Base-by-base conservation (phyloP, 1,140 invertebrate genomes). In the Heliconius himera region DNA sequence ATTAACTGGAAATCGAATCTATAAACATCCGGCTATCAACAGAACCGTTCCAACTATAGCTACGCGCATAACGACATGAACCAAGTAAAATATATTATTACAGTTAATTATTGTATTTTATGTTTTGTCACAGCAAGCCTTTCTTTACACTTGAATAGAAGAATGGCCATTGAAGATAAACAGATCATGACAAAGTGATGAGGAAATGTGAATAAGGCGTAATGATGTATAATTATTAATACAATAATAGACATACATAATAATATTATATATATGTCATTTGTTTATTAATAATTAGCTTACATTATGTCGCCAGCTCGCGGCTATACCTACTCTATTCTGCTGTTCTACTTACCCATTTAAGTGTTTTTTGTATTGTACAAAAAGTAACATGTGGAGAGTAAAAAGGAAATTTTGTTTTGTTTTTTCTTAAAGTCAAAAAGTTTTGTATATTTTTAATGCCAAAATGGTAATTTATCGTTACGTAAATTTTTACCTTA, bases 101-200 rank as follows among this genome's bases (percentile, higher is more conserved):
- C 8, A 51, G 2, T 51, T 66, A 66, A 66, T 66, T 13, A 66
- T 66, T 66, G 60, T 26, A 29, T 66, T 60, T 22, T 2, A 29
- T 29, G 8, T 66, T 66, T 66, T 66, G 60, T 66, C 60, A 29
- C 60, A 66, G 60, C 26, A 29, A 66, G 22, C 9, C 60, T 66
- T 60, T 60, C 54, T 60, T 66, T 16, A 29, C 26, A 26, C 22
- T 26, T 66, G 8, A 29, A 66, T 66, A 66, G 60, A 66, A 66
- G 60, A 66, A 66, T 66, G n/a, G 11, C 22, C 22, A 29, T 66
- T 66, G 60, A 66, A 66, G 60, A 66, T 66, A 66, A 60, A 66
- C 60, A 66, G 60, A 66, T 66, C 60, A 66, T 6, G 22, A 66
- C 60, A 66, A 66, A 66, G 22, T 66, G 13, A 66, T 29, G 22